Conservation (phyloP, 2,113 vertebrate genomes). For the Mystacornis crossleyi region DNA sequence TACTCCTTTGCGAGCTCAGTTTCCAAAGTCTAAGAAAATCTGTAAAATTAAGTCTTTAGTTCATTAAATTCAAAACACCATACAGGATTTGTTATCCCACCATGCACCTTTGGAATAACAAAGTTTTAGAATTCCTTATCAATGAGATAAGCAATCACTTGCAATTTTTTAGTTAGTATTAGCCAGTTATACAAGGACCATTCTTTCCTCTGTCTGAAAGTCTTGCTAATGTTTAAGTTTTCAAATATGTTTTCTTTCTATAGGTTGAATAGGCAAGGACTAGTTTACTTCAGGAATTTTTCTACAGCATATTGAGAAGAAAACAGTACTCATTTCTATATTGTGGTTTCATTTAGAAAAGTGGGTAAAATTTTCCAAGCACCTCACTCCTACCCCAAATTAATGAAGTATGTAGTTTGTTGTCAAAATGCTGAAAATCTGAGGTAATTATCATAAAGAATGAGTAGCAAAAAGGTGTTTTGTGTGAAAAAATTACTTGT, state of each 20-base stretch:
- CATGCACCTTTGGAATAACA: background rate
- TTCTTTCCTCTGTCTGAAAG: background rate
- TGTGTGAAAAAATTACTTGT: background rate
- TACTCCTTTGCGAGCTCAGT: background rate
- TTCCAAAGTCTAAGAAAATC: background rate
- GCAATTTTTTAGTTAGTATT: background rate
- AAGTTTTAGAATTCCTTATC: background rate
- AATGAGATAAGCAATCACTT: background rate
- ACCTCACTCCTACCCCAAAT: fast-evolving
- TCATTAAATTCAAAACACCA: background rate
- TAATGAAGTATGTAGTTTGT: background rate
- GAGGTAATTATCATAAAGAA: background rate
- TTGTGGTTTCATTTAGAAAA: background rate
- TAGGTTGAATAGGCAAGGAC: background rate
- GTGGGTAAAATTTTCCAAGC: background rate
- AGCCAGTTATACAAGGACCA: background rate
- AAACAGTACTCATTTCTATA: background rate
- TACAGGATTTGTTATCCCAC: background rate
- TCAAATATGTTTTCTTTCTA: background rate
- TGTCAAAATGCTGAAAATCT: background rate
- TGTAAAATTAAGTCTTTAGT: background rate
- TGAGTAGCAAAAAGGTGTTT: background rate
- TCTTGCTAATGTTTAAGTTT: background rate
- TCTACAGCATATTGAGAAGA: background rate
- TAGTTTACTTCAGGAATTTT: background rate